Percentiles rank a stretch among this genome's conserved stretches.
phyloP scores from a whole-genome alignment of 2,888 invertebrate genomes.

The Allacma fusca region DNA sequence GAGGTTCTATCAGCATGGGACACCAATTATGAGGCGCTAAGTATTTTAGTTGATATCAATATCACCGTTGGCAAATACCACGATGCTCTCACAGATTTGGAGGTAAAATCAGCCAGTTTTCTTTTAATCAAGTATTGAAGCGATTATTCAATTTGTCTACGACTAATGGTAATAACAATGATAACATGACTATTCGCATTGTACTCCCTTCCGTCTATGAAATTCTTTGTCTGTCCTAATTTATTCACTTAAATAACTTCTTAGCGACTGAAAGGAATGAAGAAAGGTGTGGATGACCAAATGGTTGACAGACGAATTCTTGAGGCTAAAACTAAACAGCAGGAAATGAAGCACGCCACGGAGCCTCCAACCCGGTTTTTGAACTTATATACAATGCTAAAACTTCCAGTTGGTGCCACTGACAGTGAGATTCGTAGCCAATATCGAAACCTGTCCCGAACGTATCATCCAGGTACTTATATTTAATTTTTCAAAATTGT shows the following conservation, averaged over 20 bases:
- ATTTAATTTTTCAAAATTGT: not conserved
- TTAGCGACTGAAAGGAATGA: not conserved
- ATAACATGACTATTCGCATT: too few relatives aligned
- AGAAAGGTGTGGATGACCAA: not conserved
- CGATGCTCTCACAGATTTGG: not conserved
- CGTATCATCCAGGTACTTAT: constrained; percentile 6
- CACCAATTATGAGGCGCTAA: not conserved
- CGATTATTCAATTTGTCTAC: too few relatives aligned
- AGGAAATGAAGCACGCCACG: not conserved
- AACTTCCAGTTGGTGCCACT: not conserved
- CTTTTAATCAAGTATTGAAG: too few relatives aligned
- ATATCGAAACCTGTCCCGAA: not conserved
- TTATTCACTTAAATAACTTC: too few relatives aligned
- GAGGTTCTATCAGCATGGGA: not conserved
- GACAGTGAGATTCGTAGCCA: not conserved
- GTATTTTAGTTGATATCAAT: not conserved
- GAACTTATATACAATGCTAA: not conserved
- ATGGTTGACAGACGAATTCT: not conserved
- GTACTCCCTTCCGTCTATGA: too few relatives aligned
- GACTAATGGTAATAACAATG: too few relatives aligned
- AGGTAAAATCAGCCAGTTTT: not conserved
- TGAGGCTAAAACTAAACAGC: not conserved
- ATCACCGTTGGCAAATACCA: not conserved
- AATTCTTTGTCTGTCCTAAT: too few relatives aligned
- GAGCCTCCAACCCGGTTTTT: not conserved